Evolutionary conservation across 1,140 invertebrate genomes (phyloP), one percentile per base, ranked within the genome.

Genomic region (Brachystomella parvula): DNA sequence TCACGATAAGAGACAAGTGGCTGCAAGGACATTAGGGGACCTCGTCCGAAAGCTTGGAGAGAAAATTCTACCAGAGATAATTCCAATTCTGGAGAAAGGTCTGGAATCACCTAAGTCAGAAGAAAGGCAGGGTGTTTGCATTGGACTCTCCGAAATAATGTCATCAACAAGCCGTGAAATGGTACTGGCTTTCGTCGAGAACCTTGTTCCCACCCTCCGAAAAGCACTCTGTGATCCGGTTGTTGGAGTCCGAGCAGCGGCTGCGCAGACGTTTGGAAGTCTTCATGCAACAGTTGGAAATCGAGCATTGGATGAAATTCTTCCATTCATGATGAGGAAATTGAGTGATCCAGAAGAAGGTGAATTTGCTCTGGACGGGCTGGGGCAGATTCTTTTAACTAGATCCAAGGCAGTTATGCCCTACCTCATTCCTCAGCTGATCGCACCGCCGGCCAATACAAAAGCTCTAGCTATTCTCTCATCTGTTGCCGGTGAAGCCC

Each of bases 91-190:
- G 49, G 94, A 99, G 79, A 83, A 86, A 67, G 94, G 95, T 0
- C 80, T 99, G 47, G 87, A 94, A 73, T 96, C 93, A 0, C 87
- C 93, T 57, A 84, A 89, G 57, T 78, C 92, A 9, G 95, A 98
- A 80, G 93, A 98, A 78, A 82, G 96, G 31, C 93, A 98, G 79
- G 96, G 96, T 73, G 96, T 99, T 15, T 98, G 96, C 78, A 97
- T 98, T 77, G 96, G 96, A 3, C 81, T 99, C 1, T 93, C 92
- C 0, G 97, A 99, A 83, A 99, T 99, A 72, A 96, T 99, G 87
- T 86, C 87, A 2, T 96, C 94, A 47, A 98, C 94, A 1, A 95
- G 90, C 61, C 86, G 87, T 74, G 96, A 98, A 73, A 96, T 97
- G 87, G 90, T 96, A 6, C 79, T 94, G 1, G 88, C 88, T 1